phyloP scores from a whole-genome alignment of 2,113 vertebrate genomes.

The Myotis brandtii region DNA sequence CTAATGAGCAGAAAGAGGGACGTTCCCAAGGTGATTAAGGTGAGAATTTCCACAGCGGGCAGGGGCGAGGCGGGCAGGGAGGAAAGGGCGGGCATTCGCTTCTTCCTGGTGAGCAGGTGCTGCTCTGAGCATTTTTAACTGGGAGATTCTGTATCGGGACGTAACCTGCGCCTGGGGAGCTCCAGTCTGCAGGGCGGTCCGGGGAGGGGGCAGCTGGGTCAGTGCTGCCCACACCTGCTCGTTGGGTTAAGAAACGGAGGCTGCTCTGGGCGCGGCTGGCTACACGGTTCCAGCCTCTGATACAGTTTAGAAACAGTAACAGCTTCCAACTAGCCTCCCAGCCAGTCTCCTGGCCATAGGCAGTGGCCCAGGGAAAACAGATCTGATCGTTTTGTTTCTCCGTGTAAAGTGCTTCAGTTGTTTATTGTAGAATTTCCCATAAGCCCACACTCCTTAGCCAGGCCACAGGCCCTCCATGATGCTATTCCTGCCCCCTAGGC shows the following conservation, averaged over 20 bases:
- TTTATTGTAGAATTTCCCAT: background rate
- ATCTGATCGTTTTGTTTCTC: background rate
- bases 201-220: too few relatives aligned
- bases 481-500: background rate
- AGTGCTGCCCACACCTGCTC: background rate
- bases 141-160: too few relatives aligned
- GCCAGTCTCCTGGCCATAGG: background rate
- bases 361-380: background rate
- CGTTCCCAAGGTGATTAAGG: background rate
- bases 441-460: background rate
- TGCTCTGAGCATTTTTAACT: background rate
- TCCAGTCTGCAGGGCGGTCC: too few relatives aligned
- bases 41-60: background rate
- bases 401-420: background rate
- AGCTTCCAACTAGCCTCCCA: background rate
- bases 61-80: too few relatives aligned
- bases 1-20: conserved; percentile 9
- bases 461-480: background rate
- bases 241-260: background rate
- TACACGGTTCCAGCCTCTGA: background rate
- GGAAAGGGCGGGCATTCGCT: background rate
- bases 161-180: too few relatives aligned
- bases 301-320: background rate
- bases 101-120: background rate
- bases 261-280: background rate